phyloP scores from a whole-genome alignment of 2,797 vertebrate species.

The Manis pentadactyla region DNA sequence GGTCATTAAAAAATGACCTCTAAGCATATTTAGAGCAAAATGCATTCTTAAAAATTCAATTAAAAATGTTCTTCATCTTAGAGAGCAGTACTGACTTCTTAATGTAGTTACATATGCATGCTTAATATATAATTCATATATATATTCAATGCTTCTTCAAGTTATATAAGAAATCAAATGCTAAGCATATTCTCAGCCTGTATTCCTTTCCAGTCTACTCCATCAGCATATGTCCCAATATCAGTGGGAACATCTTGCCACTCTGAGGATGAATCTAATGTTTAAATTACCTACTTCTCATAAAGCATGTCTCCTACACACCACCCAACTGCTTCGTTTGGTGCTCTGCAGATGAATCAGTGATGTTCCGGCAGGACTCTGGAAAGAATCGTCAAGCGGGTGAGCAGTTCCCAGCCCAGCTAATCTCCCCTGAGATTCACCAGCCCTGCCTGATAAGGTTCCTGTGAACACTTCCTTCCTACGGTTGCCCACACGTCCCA shows the following conservation, averaged over 20 bases:
- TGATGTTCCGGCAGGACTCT: neutral
- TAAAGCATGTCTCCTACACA: neutral
- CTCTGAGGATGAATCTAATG: neutral
- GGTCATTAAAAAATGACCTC: conserved; percentile 32
- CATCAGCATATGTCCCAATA: neutral
- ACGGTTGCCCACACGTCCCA: neutral
- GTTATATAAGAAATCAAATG: neutral
- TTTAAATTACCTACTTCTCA: neutral
- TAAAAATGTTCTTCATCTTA: neutral
- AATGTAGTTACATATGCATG: neutral
- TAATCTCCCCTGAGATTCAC: neutral
- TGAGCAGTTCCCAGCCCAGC: neutral
- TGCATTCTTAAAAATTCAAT: neutral
- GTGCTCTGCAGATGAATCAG: neutral
- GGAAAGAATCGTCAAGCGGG: neutral
- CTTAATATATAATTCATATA: neutral
- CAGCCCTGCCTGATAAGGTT: neutral
- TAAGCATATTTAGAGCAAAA: conserved; percentile 24
- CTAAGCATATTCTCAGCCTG: neutral
- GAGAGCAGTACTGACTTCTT: neutral
- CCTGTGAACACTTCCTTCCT: neutral
- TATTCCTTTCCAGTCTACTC: neutral
- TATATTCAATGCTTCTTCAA: neutral
- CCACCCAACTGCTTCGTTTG: neutral
- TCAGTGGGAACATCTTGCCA: neutral